A percentile compares a stretch with the other conserved stretches of the same genome.
phyloP scores from a whole-genome alignment of 1,140 invertebrate genomes.

The Oryzaephilus surinamensis region DNA sequence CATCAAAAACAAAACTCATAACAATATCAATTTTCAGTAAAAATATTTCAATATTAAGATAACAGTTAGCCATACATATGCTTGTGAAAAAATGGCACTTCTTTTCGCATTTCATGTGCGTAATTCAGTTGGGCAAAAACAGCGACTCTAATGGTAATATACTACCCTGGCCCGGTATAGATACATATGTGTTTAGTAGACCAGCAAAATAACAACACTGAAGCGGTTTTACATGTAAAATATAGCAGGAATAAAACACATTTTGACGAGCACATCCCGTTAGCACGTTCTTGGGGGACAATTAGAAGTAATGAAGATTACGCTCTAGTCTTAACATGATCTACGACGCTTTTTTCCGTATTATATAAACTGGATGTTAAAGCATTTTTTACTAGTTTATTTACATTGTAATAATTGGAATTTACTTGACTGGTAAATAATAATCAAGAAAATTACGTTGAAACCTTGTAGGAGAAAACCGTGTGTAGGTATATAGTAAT shows the following conservation, averaged over 20 bases:
- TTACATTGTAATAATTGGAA: too few relatives aligned
- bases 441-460: too few relatives aligned
- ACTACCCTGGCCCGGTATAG: slow-evolving; percentile 27
- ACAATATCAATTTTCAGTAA: slow-evolving; percentile 28
- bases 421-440: too few relatives aligned
- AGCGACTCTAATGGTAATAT: slow-evolving; percentile 30
- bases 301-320: slow-evolving; percentile 31
- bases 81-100: slow-evolving; percentile 4
- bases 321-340: slow-evolving; percentile 20
- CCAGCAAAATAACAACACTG: too few relatives aligned
- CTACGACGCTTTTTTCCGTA: too few relatives aligned
- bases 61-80: slow-evolving; percentile 15
- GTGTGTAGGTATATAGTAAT: too few relatives aligned
- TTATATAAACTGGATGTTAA: too few relatives aligned
- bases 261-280: slow-evolving; percentile 7
- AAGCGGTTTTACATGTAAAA: too few relatives aligned
- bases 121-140: slow-evolving; percentile 20
- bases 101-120: slow-evolving; percentile 11
- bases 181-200: slow-evolving; percentile 28
- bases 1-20: slow-evolving; percentile 27
- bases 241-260: too few relatives aligned
- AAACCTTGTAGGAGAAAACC: too few relatives aligned
- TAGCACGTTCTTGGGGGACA: slow-evolving; percentile 24
- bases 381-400: too few relatives aligned
- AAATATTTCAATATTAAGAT: slow-evolving; percentile 31